These are phyloP conservation scores for Sarcophaga peregrina DNA, from an alignment of 1,140 invertebrate species.

Conservation along the genomic window DNA sequence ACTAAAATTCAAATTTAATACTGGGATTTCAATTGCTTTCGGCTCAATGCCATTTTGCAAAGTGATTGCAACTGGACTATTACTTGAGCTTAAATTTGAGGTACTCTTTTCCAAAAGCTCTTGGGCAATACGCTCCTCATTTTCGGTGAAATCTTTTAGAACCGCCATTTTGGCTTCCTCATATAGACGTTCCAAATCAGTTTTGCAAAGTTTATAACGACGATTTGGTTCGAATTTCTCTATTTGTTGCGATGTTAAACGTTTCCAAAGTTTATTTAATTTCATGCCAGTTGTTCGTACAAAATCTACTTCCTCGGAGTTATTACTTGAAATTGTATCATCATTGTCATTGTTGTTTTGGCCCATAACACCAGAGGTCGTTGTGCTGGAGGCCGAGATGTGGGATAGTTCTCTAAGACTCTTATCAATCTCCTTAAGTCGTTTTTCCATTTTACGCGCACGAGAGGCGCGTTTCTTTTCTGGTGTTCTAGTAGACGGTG, in stretches of 20 bases:
- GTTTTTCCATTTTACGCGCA: constrained; percentile 46
- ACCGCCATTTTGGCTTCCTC: constrained; percentile 50
- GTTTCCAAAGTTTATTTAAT: constrained; percentile 52
- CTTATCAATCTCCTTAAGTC: constrained; percentile 49
- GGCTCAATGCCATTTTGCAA: neutral
- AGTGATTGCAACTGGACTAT: neutral
- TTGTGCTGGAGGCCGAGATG: constrained; percentile 42
- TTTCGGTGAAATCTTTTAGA: constrained; percentile 44
- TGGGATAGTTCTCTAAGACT: constrained; percentile 49
- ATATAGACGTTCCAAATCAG: constrained; percentile 50
- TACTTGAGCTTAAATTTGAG: neutral
- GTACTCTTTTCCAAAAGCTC: constrained; percentile 43
- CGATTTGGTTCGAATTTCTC: constrained; percentile 48
- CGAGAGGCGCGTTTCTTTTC: constrained; percentile 31
- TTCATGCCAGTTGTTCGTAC: constrained; percentile 48
- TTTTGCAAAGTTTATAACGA: constrained; percentile 49
- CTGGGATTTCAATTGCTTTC: constrained; percentile 25
- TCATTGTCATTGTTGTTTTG: constrained; percentile 4
- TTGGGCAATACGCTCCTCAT: constrained; percentile 31
- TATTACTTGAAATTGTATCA: neutral
- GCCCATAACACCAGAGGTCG: constrained; percentile 13
- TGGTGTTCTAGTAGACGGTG: neutral
- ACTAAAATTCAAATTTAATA: constrained; percentile 47
- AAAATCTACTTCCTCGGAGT: constrained; percentile 33
- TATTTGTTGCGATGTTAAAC: constrained; percentile 47